Evolutionary conservation across 2,797 vertebrate genomes (phyloP), one percentile per base, ranked within the genome.

Genomic region (Girardinus metallicus): DNA sequence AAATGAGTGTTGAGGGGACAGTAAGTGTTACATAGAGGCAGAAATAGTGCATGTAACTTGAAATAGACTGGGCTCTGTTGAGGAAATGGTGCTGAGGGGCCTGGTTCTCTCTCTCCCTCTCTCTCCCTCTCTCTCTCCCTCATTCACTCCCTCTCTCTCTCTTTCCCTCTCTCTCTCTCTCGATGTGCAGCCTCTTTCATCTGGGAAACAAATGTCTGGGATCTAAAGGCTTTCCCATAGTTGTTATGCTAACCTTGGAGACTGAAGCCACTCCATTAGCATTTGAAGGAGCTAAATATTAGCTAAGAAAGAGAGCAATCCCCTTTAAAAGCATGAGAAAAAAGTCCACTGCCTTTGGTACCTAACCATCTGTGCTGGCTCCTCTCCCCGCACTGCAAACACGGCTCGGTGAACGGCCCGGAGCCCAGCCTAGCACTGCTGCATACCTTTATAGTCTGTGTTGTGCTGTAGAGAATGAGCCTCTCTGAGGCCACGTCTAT

Each of bases 201-300:
- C 96, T 60, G 93, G 96, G 97, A 97, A 98, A 98, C 97, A 98
- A 98, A 98, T 96, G 97, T 97, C 95, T 96, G 95, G 97, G 97
- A 98, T 98, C 97, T 97, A 96, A 98, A 97, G 90, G 97, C 97
- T 97, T 97, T 98, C 97, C 96, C 97, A 97, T 97, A 96, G 97
- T 98, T 98, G 97, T 98, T 97, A 98, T 98, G 98, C 98, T 99
- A 99, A 98, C 97, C 97, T 98, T 97, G 96, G 97, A 97, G 96
- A 97, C 96, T 92, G 88, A 96, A 97, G 97, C 97, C 96, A 96
- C 96, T 92, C 95, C 96, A 98, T 99, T 99, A 99, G 97, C 98
- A 99, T 99, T 98, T 99, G 97, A 99, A 98, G 98, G 97, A 98
- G 96, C 97, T 97, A 98, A 98, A 98, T 99, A 98, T 99, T 97